These are phyloP conservation scores for Anser brachyrhynchus DNA, from an alignment of 2,113 vertebrate genomes.

Conservation along the genomic window DNA sequence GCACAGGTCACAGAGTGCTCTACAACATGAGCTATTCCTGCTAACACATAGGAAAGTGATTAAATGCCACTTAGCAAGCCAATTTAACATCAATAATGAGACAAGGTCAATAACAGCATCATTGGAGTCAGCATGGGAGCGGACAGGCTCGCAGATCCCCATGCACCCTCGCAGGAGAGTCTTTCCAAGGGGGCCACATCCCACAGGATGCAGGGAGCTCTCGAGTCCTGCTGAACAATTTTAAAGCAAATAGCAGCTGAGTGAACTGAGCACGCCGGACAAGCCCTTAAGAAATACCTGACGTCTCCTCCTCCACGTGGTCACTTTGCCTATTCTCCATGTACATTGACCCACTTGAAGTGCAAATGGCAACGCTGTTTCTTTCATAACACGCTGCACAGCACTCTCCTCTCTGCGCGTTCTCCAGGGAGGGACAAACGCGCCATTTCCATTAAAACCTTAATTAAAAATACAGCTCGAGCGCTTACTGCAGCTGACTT, in stretches of 20 bases:
- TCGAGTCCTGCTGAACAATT: not conserved
- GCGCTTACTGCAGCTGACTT: not conserved
- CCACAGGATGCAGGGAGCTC: not conserved
- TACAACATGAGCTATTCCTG: not conserved
- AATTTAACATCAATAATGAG: not conserved
- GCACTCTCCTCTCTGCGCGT: not conserved
- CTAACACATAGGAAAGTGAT: not conserved
- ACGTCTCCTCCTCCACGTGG: not conserved
- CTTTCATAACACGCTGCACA: not conserved
- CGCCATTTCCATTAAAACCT: not conserved
- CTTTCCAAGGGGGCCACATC: not conserved
- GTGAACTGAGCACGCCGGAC: not conserved
- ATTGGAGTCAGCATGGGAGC: not conserved
- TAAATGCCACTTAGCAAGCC: not conserved
- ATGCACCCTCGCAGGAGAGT: not conserved
- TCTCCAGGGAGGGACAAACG: not conserved
- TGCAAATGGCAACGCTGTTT: rapidly evolving
- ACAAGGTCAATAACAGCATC: not conserved
- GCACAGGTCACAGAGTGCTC: not conserved
- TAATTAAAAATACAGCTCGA: not conserved
- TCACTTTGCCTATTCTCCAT: not conserved
- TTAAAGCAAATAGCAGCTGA: not conserved
- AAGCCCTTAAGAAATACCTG: not conserved
- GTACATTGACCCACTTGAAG: not conserved
- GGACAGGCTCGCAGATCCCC: not conserved